Conservation (phyloP, 2,113 vertebrate genomes). For the Ginglymostoma cirratum region DNA sequence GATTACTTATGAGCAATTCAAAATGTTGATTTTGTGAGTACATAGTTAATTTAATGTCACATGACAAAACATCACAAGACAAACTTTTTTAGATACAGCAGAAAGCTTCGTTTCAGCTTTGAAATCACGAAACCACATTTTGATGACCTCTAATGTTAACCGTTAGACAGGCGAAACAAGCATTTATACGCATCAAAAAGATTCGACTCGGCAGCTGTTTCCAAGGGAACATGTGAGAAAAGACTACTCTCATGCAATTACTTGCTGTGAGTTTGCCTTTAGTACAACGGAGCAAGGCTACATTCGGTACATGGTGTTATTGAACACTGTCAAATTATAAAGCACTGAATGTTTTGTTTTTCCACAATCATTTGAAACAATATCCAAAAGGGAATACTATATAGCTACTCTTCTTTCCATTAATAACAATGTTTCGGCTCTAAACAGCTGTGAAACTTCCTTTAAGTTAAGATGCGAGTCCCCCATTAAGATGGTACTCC, state of each 20-base stretch:
- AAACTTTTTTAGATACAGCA: neutral
- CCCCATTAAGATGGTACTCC: neutral
- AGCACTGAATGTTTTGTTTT: slow-evolving; percentile 31
- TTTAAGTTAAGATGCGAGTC: neutral
- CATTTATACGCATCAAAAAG: slow-evolving; percentile 1
- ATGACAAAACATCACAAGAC: neutral
- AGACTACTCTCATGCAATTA: neutral
- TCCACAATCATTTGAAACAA: neutral
- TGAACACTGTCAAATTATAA: slow-evolving; percentile 35
- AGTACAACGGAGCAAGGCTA: neutral
- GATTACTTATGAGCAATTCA: neutral
- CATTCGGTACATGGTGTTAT: slow-evolving; percentile 18
- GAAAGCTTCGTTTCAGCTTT: neutral
- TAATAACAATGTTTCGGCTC: neutral
- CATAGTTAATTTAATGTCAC: slow-evolving; percentile 3
- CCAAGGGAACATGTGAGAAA: slow-evolving; percentile 30
- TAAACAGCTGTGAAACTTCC: neutral
- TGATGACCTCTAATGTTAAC: neutral
- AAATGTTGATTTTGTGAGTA: neutral
- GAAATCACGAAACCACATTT: neutral
- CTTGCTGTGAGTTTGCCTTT: neutral
- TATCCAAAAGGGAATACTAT: neutral
- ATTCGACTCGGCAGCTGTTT: neutral
- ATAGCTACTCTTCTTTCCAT: neutral
- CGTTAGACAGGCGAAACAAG: neutral